Conservation (phyloP, 2,113 vertebrate species). For the Lamprotornis superbus region DNA sequence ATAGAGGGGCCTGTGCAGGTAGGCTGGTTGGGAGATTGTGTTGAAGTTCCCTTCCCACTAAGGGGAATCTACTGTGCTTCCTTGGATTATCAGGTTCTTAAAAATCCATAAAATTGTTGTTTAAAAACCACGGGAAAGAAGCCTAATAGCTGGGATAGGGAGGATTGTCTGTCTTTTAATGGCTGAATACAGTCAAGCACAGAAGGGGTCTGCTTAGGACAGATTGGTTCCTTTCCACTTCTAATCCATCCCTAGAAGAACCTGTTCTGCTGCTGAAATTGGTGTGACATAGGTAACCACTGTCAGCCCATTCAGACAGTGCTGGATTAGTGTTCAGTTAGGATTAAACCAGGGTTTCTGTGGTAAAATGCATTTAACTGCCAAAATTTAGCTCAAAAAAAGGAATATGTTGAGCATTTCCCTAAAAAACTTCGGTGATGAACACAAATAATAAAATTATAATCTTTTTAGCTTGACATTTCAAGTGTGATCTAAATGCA, state of each 20-base stretch:
- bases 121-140: neutral
- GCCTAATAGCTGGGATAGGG: neutral
- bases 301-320: neutral
- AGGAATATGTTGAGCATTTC: neutral
- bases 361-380: neutral
- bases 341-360: neutral
- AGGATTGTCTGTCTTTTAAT: neutral
- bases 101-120: neutral
- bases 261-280: neutral
- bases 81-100: neutral
- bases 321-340: neutral
- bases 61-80: neutral
- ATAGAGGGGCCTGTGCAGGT: neutral
- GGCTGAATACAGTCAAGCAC: neutral
- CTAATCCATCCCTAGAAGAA: neutral
- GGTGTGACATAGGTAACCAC: neutral
- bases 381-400: neutral
- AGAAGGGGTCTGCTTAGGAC: neutral
- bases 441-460: neutral
- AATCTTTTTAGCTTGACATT: neutral
- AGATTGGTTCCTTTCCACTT: neutral
- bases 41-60: neutral
- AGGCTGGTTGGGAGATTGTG: accelerated
- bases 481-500: neutral
- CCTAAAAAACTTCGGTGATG: neutral